Percentiles rank a stretch among this genome's conserved stretches.
Evolutionary conservation across 2,113 vertebrate genomes (phyloP).

Genomic region (Oncorhynchus clarkii): DNA sequence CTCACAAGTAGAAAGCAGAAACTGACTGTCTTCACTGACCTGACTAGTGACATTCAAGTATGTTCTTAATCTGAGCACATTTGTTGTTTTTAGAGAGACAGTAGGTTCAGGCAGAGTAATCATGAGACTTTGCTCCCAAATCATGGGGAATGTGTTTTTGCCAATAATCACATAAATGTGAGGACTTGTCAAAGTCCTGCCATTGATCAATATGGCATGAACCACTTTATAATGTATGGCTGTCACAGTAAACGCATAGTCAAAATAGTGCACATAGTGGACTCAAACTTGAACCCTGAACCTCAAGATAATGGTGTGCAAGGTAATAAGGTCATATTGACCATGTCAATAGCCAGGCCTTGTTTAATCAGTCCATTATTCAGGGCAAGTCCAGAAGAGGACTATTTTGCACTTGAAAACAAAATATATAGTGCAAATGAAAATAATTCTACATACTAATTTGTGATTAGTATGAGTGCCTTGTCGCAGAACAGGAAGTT

Average conservation of each 20-base stretch:
- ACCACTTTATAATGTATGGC: background rate
- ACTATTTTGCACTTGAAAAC: background rate
- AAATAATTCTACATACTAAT: too few species aligned
- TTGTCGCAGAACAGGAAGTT: too few species aligned
- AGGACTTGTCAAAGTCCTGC: background rate
- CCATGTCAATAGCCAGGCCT: background rate
- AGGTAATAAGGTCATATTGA: background rate
- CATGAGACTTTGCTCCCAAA: background rate
- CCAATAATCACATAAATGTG: too few species aligned
- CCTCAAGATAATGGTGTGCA: background rate
- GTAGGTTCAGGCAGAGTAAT: background rate
- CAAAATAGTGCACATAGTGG: background rate
- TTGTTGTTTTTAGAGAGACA: too few species aligned
- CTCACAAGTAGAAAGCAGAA: too few species aligned
- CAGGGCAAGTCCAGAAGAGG: background rate
- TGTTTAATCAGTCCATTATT: background rate
- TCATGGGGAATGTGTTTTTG: background rate
- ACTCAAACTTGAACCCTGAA: background rate
- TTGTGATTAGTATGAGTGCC: too few species aligned
- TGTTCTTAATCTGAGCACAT: too few species aligned
- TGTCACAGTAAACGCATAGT: background rate
- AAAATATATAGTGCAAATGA: too few species aligned
- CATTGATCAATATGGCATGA: background rate
- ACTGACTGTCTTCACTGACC: too few species aligned
- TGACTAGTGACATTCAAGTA: too few species aligned